Conservation (phyloP, 2,888 invertebrate species). For the Eumerus sabulonum region DNA sequence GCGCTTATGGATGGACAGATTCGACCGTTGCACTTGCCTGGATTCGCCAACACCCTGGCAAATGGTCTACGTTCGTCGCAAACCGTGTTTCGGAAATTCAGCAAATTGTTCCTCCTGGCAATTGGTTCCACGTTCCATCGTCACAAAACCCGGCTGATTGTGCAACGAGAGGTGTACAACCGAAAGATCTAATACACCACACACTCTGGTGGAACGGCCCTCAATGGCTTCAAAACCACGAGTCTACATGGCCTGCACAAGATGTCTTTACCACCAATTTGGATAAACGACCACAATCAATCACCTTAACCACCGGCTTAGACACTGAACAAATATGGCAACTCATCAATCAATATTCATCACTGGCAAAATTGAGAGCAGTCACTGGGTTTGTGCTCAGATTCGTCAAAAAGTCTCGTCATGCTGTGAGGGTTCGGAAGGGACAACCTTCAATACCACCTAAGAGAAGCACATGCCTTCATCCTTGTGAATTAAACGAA, state of each 20-base stretch:
- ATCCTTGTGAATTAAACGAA: background rate
- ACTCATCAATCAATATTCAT: conserved; percentile 20
- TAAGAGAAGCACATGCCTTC: background rate
- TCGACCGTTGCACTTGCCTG: conserved; percentile 29
- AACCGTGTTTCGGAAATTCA: too few species aligned
- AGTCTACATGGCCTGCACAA: conserved; percentile 22
- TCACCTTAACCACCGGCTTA: background rate
- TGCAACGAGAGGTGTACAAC: conserved; percentile 5
- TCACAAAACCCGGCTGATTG: conserved; percentile 6
- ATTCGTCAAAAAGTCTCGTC: background rate
- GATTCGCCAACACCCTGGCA: conserved; percentile 36
- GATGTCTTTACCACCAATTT: conserved; percentile 22
- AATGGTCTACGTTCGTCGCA: conserved; percentile 3
- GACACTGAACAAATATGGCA: conserved; percentile 11
- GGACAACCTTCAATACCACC: background rate
- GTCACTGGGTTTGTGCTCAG: conserved; percentile 13
- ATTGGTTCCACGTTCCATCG: background rate
- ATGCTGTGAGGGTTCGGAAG: background rate
- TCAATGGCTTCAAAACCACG: background rate
- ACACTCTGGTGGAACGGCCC: conserved; percentile 23
- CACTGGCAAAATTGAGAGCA: conserved; percentile 9
- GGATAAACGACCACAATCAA: conserved; percentile 6
- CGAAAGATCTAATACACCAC: conserved; percentile 5
- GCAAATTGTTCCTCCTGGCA: background rate
- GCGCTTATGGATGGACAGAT: conserved; percentile 39